Base-by-base conservation (phyloP, 2,888 invertebrate genomes). In the Drosophila meridionalis region DNA sequence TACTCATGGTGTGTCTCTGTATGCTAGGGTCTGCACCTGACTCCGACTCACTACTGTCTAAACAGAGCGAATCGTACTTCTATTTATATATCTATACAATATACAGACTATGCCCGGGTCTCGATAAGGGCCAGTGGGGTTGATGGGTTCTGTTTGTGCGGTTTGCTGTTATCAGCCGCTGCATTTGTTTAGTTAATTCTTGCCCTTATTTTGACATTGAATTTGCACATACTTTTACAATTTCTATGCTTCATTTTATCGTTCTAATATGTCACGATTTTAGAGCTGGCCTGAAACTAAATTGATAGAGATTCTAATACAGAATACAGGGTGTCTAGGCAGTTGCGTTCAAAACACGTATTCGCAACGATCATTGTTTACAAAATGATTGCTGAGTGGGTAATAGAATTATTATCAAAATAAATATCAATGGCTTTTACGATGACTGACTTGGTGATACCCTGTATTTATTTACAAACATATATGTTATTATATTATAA, bases 151-250 rank as follows among this genome's bases (percentile, higher is more conserved):
- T n/a, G 12, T 6, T 30, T 26, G 7, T 71, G 61, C 55, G 76
- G 72, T 59, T 76, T 61, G 36, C 28, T 42, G 5, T 55, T 76
- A 75, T 76, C 72, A 66, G 42, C 28, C 4, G 40, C n/a, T 45
- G 20, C 20, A 26, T 26, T 40, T 64, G 47, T 43, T 14, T 40
- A 20, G 14, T 20, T 34, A 26, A 53, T 0, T 32, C 11, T 11
- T 34, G 4, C 26, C 20, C 48, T 36, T 48, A 42, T 7, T 48
- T 2, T 30, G 56, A 5, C 68, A 53, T 53, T 56, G 30, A 11
- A 1, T 67, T 57, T 3, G 32, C 28, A 65, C 42, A 32, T 11
- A 14, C 2, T 11, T 56, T 20, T 14, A 20, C 11, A 20, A 28
- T 42, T 28, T 48, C 2, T 36, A 26, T 8, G 11, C 30, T 34